Conservation (phyloP, 2,113 vertebrate species). For the Gopherus evgoodei region DNA sequence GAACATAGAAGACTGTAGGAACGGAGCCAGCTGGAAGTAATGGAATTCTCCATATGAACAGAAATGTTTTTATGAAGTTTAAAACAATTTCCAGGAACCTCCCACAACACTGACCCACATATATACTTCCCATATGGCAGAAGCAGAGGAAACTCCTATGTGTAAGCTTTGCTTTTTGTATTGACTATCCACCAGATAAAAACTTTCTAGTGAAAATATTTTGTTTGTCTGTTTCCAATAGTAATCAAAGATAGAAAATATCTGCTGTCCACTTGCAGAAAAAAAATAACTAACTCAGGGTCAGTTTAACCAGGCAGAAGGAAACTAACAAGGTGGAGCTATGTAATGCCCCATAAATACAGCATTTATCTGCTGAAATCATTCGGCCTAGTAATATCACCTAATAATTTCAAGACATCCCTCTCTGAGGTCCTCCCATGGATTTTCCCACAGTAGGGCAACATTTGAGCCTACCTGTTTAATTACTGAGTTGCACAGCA, state of each 20-base stretch:
- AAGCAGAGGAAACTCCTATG: background rate
- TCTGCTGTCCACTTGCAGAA: background rate
- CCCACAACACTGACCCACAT: background rate
- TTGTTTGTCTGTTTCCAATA: background rate
- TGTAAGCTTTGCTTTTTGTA: background rate
- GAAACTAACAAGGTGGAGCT: background rate
- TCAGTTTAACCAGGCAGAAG: background rate
- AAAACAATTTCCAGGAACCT: background rate
- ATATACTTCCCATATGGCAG: background rate
- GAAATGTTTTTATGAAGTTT: background rate
- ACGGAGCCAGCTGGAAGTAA: background rate
- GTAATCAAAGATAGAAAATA: background rate
- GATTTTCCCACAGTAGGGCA: background rate
- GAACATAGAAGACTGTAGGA: background rate
- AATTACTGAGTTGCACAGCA: background rate
- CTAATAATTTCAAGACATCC: background rate
- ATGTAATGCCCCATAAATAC: background rate
- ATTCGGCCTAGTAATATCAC: background rate
- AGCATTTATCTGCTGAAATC: background rate
- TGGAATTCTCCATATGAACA: rapidly evolving
- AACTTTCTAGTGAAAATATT: background rate
- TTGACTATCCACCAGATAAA: background rate
- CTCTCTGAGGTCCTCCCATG: background rate
- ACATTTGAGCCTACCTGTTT: background rate
- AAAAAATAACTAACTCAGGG: background rate